A percentile compares a stretch with the other conserved stretches of the same genome.
These are phyloP conservation scores for Nycticryphes semicollaris DNA, from an alignment of 2,113 vertebrate genomes.

Conservation along the genomic window DNA sequence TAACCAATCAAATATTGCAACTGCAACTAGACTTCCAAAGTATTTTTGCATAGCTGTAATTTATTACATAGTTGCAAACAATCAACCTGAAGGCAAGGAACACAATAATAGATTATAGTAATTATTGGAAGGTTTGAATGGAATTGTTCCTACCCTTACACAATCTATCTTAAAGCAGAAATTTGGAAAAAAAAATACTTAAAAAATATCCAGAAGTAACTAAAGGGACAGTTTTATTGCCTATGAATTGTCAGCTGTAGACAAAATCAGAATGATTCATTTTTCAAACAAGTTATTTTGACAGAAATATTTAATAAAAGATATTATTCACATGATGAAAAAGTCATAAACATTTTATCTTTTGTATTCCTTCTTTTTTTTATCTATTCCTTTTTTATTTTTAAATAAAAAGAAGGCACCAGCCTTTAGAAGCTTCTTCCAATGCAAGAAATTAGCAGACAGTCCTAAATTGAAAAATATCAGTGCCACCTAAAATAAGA, in stretches of 20 bases:
- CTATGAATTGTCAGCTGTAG: neutral
- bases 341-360: neutral
- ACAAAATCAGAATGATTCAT: neutral
- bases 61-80: neutral
- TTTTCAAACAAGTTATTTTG: neutral
- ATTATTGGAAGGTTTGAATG: neutral
- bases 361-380: too few species aligned
- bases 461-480: neutral
- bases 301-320: neutral
- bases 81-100: neutral
- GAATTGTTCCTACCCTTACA: neutral
- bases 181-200: neutral
- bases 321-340: neutral
- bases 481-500: neutral
- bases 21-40: neutral
- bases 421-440: neutral
- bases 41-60: neutral
- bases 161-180: neutral
- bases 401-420: neutral
- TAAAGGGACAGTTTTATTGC: neutral
- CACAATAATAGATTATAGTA: neutral
- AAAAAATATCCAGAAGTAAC: neutral
- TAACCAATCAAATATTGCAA: neutral
- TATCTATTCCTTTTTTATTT: neutral
- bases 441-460: neutral